These are phyloP conservation scores for Lordiphosa clarofinis DNA, from an alignment of 1,140 invertebrate species.

Conservation along the genomic window DNA sequence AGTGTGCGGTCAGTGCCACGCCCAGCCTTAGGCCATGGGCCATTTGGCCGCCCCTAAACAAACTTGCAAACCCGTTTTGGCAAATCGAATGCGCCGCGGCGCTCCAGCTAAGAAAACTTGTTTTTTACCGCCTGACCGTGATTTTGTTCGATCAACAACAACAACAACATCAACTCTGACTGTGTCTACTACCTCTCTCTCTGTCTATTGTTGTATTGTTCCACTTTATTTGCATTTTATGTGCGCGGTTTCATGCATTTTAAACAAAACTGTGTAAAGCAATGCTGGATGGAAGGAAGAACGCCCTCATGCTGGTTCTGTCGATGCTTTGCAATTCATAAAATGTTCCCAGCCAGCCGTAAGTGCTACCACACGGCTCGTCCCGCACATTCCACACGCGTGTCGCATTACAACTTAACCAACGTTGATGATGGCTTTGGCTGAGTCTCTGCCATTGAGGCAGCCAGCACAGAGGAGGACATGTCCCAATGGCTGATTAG, in stretches of 20 bases:
- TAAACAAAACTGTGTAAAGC: constrained; percentile 9
- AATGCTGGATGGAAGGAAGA: too few relatives aligned
- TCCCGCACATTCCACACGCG: constrained; percentile 55
- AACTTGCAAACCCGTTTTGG: constrained; percentile 52
- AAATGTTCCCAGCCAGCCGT: constrained; percentile 19
- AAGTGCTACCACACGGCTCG: constrained; percentile 14
- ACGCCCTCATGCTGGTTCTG: too few relatives aligned
- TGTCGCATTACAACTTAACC: constrained; percentile 34
- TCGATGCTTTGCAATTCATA: constrained; percentile 7
- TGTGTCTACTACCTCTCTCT: constrained; percentile 19
- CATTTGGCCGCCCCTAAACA: constrained; percentile 9
- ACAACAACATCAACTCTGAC: constrained; percentile 20
- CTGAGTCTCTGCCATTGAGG: too few relatives aligned
- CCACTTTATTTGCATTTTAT: constrained; percentile 55
- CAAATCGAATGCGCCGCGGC: constrained; percentile 51
- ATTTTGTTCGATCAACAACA: constrained; percentile 46
- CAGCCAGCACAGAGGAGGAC: too few relatives aligned
- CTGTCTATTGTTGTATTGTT: constrained; percentile 34
- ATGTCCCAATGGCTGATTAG: too few relatives aligned
- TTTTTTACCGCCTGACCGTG: constrained; percentile 57
- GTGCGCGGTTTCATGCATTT: constrained; percentile 39
- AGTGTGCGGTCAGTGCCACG: constrained; percentile 59
- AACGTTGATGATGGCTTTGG: constrained; percentile 1
- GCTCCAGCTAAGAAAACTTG: constrained; percentile 27
- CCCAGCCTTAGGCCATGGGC: constrained; percentile 25